Evolutionary conservation across 2,888 invertebrate species (phyloP), one percentile per base, ranked within the genome.

Genomic region (Temnothorax unifasciatus): DNA sequence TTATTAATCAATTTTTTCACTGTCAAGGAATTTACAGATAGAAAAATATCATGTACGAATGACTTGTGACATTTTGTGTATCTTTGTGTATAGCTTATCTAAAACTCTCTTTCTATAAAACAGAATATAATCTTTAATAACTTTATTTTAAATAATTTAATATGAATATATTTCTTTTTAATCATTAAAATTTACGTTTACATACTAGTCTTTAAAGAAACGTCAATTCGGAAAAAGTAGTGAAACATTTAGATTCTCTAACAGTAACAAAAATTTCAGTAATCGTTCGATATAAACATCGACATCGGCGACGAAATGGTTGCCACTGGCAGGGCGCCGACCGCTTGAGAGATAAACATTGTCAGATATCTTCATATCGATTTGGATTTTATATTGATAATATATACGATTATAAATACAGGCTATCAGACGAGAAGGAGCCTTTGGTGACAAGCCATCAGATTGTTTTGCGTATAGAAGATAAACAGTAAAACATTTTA

Each of bases 301-400:
- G 47, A 73, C 69, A 8, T 9, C 54, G 76, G 61, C 64, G 82
- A 76, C 34, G 57, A 82, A 75, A 83, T 54, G 85, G 81, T 69
- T 85, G 73, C 79, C 74, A 85, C 64, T 79, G 84, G 83, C 86
- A 74, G 79, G 86, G 79, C 83, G 86, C 85, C 59, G 34, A 61
- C 63, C 38, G 66, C 38, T 52, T 44, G 44, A 74, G n/a, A 63
- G 47, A 34, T 44, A 75, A 34, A 63, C 75, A 47, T 34, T 9
- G 13, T 13, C 44, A 29, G 44, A 61, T 44, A 59, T 41, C 15
- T n/a, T 44, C 25, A 25, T 61, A 44, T 75, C 15, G 13, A 75
- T 75, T n/a, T 75, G 5, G 8, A 61, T 75, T 15, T 75, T 2
- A 44, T 59, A 59, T 44, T 15, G 15, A 34, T 50, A 47, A 75